Evolutionary conservation across 1,140 invertebrate species (phyloP).

Genomic region (Scaptomyza graminum): DNA sequence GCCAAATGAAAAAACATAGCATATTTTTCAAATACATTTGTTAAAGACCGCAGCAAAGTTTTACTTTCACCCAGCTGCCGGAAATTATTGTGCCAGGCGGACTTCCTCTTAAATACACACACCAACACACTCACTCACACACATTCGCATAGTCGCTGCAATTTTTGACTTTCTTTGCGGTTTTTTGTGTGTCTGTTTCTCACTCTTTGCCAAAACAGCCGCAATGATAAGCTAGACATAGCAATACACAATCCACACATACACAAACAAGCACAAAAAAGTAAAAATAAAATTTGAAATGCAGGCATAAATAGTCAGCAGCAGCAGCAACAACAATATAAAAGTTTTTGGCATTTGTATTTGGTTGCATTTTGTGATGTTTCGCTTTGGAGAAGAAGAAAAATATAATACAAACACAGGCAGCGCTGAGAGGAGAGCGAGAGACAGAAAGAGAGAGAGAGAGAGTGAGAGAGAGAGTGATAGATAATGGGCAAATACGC

Average conservation of each 20-base stretch:
- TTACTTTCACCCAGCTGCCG: conserved; percentile 45
- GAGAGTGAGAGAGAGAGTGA: background rate
- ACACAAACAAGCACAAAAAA: background rate
- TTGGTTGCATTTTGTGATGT: conserved; percentile 44
- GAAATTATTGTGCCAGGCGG: conserved; percentile 40
- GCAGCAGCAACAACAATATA: conserved; percentile 14
- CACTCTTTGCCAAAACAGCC: conserved; percentile 8
- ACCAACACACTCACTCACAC: conserved; percentile 5
- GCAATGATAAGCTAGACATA: conserved; percentile 56
- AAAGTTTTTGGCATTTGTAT: conserved; percentile 53
- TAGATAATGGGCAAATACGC: background rate
- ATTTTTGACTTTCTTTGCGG: conserved; percentile 44
- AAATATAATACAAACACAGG: background rate
- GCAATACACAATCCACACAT: conserved; percentile 25
- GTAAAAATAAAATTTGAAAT: conserved; percentile 11
- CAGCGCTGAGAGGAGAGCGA: background rate
- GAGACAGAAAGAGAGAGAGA: background rate
- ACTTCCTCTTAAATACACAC: conserved; percentile 24
- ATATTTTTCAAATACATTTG: conserved; percentile 35
- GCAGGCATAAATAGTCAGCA: conserved; percentile 18
- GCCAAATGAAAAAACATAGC: conserved; percentile 34
- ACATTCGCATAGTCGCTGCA: conserved; percentile 11
- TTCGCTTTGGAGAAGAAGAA: conserved; percentile 19
- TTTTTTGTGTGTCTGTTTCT: conserved; percentile 18
- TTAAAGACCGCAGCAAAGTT: conserved; percentile 39